Percentiles rank a stretch among this genome's conserved stretches.
phyloP scores from a whole-genome alignment of 2,113 vertebrate genomes.

The Pithys albifrons region DNA sequence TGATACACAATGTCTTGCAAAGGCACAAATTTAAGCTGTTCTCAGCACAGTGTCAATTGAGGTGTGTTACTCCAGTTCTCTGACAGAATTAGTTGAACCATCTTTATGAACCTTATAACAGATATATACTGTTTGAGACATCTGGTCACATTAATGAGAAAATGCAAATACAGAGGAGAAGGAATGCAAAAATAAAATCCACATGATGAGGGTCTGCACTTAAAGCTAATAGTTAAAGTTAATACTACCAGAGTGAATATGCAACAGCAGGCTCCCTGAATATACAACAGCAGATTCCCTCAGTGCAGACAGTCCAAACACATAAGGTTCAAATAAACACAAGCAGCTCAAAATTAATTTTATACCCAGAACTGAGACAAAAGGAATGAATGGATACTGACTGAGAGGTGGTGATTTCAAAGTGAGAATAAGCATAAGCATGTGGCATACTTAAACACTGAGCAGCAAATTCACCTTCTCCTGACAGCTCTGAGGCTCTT shows the following conservation, averaged over 20 bases:
- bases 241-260: neutral
- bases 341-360: neutral
- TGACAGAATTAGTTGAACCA: neutral
- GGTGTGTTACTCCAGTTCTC: neutral
- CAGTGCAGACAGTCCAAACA: fast-evolving
- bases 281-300: neutral
- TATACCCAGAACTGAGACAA: neutral
- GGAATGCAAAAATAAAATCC: constrained; percentile 2
- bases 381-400: neutral
- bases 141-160: neutral
- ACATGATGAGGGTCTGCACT: neutral
- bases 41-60: neutral
- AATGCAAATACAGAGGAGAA: neutral
- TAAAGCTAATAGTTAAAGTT: neutral
- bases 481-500: neutral
- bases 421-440: neutral
- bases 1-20: neutral
- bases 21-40: neutral
- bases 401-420: neutral
- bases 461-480: neutral
- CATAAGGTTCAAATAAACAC: neutral
- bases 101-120: neutral
- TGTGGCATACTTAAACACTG: neutral
- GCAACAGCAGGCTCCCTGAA: neutral
- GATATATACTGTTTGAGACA: neutral